Base-by-base conservation (phyloP, 2,113 vertebrate species). In the Nesogale talazaci region DNA sequence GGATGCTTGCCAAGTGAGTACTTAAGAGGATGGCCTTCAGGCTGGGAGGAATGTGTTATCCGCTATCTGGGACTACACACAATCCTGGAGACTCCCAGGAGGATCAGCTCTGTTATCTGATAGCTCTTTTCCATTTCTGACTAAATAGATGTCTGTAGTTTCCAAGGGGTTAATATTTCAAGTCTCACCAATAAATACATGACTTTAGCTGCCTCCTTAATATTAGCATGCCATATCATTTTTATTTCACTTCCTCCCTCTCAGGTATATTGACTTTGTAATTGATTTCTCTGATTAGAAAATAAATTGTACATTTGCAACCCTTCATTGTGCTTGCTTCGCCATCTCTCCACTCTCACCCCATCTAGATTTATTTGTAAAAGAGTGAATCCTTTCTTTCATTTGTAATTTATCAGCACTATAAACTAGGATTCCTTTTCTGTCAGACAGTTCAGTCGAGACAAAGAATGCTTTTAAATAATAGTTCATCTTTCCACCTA, bases 1-100 rank as follows among this genome's bases (percentile, higher is more conserved):
- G 97, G 96, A 97, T 93, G 93, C 63, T 81, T 97, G 97, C 97
- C 96, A 97, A 96, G 80, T 90, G 95, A 74, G 94, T 97, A 97
- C 97, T 97, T 95, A 97, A 94, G 86, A 95, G 83, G 93, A 95
- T 94, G 93, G 94, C 82, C 95, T 91, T 63, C 38, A 3, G 84
- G 89, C 89, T 10, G 38, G 61, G 85, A 90, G 95, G 67, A 94
- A 85, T 5, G 40, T 70, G 85, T 94, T 96, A 96, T 94, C 92
- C 96, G 88, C 92, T 88, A 83, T 97, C 96, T 95, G 83, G 38
- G 88, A 82, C 93, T 80, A 91, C 92, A 95, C 84, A 94, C 94
- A 94, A 93, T 95, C 95, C 93, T 67, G 46, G 85, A 88, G 38
- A 56, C 72, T 94, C 95, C 95, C 96, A 2, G n/a, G 95, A 88